phyloP scores from a whole-genome alignment of 2,113 vertebrate species.

The Dolichotis patagonum region DNA sequence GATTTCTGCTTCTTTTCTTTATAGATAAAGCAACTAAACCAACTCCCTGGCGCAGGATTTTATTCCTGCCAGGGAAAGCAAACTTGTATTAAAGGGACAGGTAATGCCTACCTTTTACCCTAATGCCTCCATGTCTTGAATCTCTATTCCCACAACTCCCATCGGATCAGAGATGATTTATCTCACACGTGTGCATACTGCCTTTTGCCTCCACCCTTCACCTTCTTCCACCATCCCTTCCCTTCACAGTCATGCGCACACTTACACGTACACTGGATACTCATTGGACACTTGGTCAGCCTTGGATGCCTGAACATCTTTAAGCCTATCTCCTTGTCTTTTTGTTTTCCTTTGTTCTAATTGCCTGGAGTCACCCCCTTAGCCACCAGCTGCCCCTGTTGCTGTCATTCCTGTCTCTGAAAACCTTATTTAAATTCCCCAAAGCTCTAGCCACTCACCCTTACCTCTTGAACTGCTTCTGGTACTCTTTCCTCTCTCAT shows the following conservation, averaged over 20 bases:
- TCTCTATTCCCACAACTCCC: background rate
- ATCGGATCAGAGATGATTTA: background rate
- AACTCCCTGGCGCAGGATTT: background rate
- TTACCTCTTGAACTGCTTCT: background rate
- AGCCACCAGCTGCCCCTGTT: background rate
- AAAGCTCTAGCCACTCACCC: background rate
- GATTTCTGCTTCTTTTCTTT: background rate
- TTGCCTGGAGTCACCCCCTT: background rate
- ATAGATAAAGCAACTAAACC: conserved; percentile 1
- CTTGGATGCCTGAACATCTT: background rate
- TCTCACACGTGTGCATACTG: background rate
- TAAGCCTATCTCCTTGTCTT: conserved; percentile 5
- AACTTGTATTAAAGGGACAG: conserved; percentile 39
- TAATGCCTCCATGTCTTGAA: background rate
- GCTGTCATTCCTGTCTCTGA: background rate
- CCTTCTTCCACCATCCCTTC: too few species aligned
- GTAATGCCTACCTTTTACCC: background rate
- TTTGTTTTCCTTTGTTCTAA: conserved; percentile 48
- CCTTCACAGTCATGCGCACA: background rate
- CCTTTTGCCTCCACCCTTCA: background rate
- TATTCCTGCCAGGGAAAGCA: conserved; percentile 45
- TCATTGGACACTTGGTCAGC: background rate
- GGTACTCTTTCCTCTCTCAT: background rate
- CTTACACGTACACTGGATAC: background rate
- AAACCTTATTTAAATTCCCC: background rate